phyloP scores from a whole-genome alignment of 2,113 vertebrate genomes.

The Eurypyga helias region DNA sequence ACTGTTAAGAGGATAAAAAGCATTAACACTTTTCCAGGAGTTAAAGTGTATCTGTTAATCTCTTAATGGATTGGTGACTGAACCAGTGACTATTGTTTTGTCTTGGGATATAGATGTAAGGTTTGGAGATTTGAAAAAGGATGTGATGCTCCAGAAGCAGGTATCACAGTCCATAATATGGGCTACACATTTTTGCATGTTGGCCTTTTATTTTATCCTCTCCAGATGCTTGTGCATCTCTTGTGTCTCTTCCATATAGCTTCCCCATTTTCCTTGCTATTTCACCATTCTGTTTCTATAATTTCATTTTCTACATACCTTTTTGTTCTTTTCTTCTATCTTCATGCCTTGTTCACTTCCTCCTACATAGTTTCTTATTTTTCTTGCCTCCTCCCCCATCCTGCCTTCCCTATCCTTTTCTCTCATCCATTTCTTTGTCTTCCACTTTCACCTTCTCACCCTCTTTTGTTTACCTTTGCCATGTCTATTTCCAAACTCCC shows the following conservation, averaged over 20 bases:
- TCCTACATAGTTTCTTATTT: background rate
- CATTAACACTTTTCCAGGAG: constrained; percentile 37
- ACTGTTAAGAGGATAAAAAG: constrained; percentile 24
- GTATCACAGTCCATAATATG: background rate
- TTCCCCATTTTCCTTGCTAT: background rate
- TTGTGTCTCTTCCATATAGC: background rate
- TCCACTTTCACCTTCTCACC: background rate
- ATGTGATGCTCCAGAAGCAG: background rate
- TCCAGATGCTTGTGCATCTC: background rate
- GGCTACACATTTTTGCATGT: background rate
- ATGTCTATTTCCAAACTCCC: background rate
- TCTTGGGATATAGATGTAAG: background rate
- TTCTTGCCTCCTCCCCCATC: background rate
- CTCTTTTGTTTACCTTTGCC: background rate
- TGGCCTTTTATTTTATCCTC: background rate
- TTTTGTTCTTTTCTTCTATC: background rate
- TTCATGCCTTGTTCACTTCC: background rate
- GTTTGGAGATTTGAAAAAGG: background rate
- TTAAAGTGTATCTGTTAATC: background rate
- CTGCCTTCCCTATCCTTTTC: background rate
- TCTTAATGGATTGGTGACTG: background rate
- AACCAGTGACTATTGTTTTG: background rate
- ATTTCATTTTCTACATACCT: background rate
- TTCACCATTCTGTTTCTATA: background rate
- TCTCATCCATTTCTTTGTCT: background rate